Percentiles rank a stretch among this genome's conserved stretches.
Evolutionary conservation across 1,140 invertebrate species (phyloP).

Genomic region (Psilanteris sp.): DNA sequence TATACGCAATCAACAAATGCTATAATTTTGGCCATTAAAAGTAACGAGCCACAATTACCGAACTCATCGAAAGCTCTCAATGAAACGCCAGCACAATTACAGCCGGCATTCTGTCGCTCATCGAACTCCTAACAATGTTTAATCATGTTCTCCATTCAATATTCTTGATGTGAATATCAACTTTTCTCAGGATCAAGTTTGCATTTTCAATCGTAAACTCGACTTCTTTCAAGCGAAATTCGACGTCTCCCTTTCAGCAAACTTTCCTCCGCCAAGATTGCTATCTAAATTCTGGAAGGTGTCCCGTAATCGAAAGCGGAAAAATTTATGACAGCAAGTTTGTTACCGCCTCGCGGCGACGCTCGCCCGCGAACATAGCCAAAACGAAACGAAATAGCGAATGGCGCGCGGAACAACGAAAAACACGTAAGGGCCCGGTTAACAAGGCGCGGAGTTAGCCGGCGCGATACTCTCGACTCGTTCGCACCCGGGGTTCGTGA

Average conservation of each 20-base stretch:
- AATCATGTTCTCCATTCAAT: slow-evolving; percentile 43
- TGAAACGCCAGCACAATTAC: slow-evolving; percentile 1
- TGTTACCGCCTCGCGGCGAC: neutral
- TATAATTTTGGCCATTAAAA: slow-evolving; percentile 18
- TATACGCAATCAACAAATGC: slow-evolving; percentile 2
- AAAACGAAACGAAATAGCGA: slow-evolving; percentile 10
- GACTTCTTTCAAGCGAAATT: slow-evolving; percentile 21
- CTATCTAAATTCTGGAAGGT: slow-evolving; percentile 22
- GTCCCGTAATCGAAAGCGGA: slow-evolving; percentile 5
- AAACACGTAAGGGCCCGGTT: slow-evolving; percentile 62
- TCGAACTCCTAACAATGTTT: slow-evolving; percentile 33
- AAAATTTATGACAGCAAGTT: slow-evolving; percentile 21
- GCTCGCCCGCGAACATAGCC: neutral
- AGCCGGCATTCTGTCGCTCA: slow-evolving; percentile 5
- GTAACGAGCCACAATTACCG: slow-evolving; percentile 25
- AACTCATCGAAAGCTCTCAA: slow-evolving; percentile 20
- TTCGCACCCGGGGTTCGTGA: slow-evolving; percentile 48
- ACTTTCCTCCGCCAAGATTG: slow-evolving; percentile 13
- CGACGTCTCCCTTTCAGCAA: slow-evolving; percentile 11
- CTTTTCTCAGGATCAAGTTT: slow-evolving; percentile 33
- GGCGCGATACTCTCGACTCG: slow-evolving; percentile 26
- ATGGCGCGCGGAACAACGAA: neutral
- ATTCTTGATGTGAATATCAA: slow-evolving; percentile 38
- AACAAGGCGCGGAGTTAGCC: slow-evolving; percentile 59
- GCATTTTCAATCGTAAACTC: slow-evolving; percentile 38